Base-by-base conservation (phyloP, 2,113 vertebrate genomes). In the Aldabrachelys gigantea region DNA sequence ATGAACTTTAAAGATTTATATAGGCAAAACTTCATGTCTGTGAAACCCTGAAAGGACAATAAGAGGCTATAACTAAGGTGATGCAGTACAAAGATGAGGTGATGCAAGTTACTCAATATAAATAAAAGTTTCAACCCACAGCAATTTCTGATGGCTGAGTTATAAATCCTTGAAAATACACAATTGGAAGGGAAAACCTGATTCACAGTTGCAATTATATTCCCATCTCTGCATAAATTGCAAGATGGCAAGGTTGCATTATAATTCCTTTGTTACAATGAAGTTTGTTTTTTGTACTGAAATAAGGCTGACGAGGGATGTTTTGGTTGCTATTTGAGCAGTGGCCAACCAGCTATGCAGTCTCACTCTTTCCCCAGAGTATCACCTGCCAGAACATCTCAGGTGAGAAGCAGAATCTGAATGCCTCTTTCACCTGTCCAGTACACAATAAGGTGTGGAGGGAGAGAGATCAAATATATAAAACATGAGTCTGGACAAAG, bases 1-100 rank as follows among this genome's bases (percentile, higher is more conserved):
- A 96, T 95, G 91, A 97, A 95, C 29, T 90, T 38, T 3, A 2
- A 69, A 91, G 41, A 10, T 12, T 91, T 92, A 85, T 75, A 81
- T 14, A n/a, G 24, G 31, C 19, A 75, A 89, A 19, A 13, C 44
- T 80, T 84, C 82, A 8, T 79, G 81, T 27, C 47, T 13, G 35
- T 54, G 38, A 87, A 41, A 56, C 1, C 0, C 1, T 82, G 44
- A 50, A 82, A 89, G 84, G 35, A 24, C 47, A 84, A n/a, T 2
- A 27, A 12, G 89, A 91, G 56, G 69, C 50, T 44, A 62, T 0
- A 54, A 50, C 12, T 82, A 29, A 47, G 78, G 78, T 92, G 13
- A 85, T 2, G 49, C 59, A 84, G 82, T 21, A 82, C 47, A 89
- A 35, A 69, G 31, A 82, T 90, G 4, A 59, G n/a, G 85, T 12